phyloP scores from a whole-genome alignment of 2,797 vertebrate genomes.

The Mus minutoides region DNA sequence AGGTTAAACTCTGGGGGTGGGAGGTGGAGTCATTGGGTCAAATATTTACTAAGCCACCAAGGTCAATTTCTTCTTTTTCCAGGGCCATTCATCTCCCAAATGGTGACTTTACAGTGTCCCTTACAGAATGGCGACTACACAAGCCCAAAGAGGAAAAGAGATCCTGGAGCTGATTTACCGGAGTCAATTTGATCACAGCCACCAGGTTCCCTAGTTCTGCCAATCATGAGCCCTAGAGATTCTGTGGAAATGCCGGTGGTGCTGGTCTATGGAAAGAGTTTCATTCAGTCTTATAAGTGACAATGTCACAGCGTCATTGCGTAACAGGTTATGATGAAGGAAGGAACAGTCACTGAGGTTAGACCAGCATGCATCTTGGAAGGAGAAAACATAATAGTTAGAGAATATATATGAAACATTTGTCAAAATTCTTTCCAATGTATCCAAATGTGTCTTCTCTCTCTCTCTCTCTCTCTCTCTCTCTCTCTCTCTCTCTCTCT shows the following conservation, averaged over 20 bases:
- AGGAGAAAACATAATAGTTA: not conserved
- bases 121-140: not conserved
- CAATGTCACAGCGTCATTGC: conserved; percentile 36
- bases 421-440: not conserved
- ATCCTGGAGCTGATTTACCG: not conserved
- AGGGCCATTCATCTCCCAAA: not conserved
- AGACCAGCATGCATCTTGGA: conserved; percentile 49
- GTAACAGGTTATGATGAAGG: conserved; percentile 32
- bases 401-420: not conserved
- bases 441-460: not conserved
- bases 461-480: not conserved
- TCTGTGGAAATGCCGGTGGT: not conserved
- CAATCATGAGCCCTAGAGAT: not conserved
- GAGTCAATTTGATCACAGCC: not conserved
- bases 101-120: not conserved
- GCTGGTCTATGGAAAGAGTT: not conserved
- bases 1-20: conserved; percentile 1
- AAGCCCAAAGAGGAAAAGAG: not conserved
- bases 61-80: not conserved
- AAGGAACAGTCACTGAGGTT: not conserved
- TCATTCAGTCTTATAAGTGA: not conserved
- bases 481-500: not conserved
- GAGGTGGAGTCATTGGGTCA: not conserved
- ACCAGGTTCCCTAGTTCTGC: not conserved
- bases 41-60: conserved; percentile 51